phyloP scores from a whole-genome alignment of 2,888 invertebrate species.

The Sinopyrophorus schimmeli region DNA sequence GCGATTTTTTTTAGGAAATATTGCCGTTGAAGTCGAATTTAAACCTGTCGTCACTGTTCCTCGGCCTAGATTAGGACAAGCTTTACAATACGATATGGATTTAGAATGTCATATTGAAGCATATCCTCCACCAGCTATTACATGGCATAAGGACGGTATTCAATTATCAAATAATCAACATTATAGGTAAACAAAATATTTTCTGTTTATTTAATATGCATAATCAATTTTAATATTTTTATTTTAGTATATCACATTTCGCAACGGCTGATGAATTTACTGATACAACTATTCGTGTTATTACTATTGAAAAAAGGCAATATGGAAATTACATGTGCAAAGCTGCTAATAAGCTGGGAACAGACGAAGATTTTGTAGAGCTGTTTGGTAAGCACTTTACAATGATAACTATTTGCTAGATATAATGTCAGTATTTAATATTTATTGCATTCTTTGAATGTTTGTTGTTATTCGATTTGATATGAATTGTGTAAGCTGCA shows the following conservation, averaged over 20 bases:
- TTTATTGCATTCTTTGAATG: too few species aligned
- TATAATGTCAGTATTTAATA: too few species aligned
- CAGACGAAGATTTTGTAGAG: slow-evolving; percentile 77
- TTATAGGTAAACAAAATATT: slow-evolving; percentile 61
- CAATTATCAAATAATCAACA: slow-evolving; percentile 88
- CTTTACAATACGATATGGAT: slow-evolving; percentile 92
- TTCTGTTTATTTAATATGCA: background rate
- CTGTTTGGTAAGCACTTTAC: slow-evolving; percentile 81
- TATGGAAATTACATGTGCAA: slow-evolving; percentile 85
- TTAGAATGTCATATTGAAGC: slow-evolving; percentile 94
- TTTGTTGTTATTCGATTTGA: too few species aligned
- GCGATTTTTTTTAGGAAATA: slow-evolving; percentile 62
- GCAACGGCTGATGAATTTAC: slow-evolving; percentile 91
- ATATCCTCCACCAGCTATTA: slow-evolving; percentile 90
- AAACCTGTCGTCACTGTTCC: slow-evolving; percentile 85
- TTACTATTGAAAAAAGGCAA: slow-evolving; percentile 88
- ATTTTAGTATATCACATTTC: slow-evolving; percentile 78
- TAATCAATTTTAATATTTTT: background rate
- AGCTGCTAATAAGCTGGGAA: slow-evolving; percentile 86
- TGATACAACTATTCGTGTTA: slow-evolving; percentile 84
- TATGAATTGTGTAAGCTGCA: too few species aligned
- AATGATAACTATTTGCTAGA: too few species aligned
- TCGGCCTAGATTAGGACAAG: slow-evolving; percentile 81
- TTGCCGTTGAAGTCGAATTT: slow-evolving; percentile 89
- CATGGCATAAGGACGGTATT: slow-evolving; percentile 85